Evolutionary conservation across 2,113 vertebrate species (phyloP).

Genomic region (Phaetusa simplex): DNA sequence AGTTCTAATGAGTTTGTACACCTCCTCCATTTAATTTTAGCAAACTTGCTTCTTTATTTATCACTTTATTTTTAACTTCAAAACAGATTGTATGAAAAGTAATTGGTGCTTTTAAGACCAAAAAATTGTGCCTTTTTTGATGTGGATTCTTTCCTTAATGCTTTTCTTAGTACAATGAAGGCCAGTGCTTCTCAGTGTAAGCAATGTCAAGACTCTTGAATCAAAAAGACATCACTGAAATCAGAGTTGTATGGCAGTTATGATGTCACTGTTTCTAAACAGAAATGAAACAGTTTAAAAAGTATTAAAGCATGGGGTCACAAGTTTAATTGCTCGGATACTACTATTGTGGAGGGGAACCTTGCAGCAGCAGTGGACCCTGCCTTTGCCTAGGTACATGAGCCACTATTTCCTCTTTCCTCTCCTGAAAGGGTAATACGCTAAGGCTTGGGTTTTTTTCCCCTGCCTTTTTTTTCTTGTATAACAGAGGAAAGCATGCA

Average conservation of each 20-base stretch:
- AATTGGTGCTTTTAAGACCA: not conserved
- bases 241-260: not conserved
- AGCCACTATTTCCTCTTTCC: not conserved
- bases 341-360: not conserved
- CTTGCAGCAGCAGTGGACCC: not conserved
- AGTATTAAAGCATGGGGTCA: not conserved
- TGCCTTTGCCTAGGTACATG: not conserved
- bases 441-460: not conserved
- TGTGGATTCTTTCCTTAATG: not conserved
- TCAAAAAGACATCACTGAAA: not conserved
- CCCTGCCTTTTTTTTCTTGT: not conserved
- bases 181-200: not conserved
- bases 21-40: constrained; percentile 2
- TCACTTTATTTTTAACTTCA: not conserved
- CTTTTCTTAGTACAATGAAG: not conserved
- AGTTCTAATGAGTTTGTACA: not conserved
- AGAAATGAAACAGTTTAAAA: not conserved
- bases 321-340: not conserved
- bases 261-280: not conserved
- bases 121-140: not conserved
- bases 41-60: not conserved
- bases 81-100: not conserved
- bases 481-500: not conserved
- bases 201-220: not conserved
- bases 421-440: not conserved